Evolutionary conservation across 2,888 invertebrate species (phyloP).

Genomic region (Hyposoter dolosus): DNA sequence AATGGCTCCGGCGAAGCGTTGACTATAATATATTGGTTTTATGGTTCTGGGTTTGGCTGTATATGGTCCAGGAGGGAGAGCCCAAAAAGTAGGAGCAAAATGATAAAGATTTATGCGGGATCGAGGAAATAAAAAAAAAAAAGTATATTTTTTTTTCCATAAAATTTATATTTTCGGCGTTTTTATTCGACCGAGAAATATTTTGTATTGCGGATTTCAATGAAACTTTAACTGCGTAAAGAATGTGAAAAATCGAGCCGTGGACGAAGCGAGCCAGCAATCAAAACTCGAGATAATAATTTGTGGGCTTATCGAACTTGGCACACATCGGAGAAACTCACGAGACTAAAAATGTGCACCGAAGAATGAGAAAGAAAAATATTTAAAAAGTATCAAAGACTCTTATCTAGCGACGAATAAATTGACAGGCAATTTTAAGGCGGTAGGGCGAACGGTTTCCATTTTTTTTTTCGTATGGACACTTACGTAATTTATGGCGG

Average conservation of each 20-base stretch:
- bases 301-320: constrained; percentile 37
- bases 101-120: constrained; percentile 44
- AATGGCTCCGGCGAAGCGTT: constrained; percentile 27
- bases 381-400: neutral
- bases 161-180: constrained; percentile 5
- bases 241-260: constrained; percentile 1
- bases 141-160: constrained; percentile 12
- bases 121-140: constrained; percentile 14
- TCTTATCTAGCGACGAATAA: neutral
- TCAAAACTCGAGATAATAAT: constrained; percentile 21
- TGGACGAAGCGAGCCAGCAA: neutral
- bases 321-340: neutral
- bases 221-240: neutral
- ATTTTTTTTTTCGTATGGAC: neutral
- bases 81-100: constrained; percentile 30
- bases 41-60: neutral
- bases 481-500: neutral
- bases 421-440: neutral
- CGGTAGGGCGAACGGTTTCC: neutral
- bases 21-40: constrained; percentile 50
- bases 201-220: neutral
- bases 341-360: neutral
- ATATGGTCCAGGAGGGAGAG: neutral
- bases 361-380: neutral
- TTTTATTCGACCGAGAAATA: neutral